Conservation (phyloP, 2,888 invertebrate genomes). For the Thymelicus lineola region DNA sequence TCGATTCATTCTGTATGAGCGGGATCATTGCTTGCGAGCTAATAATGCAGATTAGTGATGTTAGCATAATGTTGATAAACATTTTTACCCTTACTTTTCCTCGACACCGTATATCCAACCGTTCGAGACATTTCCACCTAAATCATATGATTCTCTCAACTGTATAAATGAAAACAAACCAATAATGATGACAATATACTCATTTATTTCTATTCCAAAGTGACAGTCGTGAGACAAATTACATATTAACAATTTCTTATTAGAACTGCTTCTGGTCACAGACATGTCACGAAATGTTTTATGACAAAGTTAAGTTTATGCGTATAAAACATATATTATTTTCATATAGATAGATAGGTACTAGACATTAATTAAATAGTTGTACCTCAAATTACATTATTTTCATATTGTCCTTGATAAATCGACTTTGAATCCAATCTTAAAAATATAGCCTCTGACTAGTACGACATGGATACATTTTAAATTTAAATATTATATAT, state of each 20-base stretch:
- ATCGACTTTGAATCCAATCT: constrained; percentile 39
- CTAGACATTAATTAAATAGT: constrained; percentile 37
- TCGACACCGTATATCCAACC: constrained; percentile 37
- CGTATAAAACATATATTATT: constrained; percentile 40
- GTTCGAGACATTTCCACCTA: constrained; percentile 47
- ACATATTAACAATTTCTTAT: constrained; percentile 30
- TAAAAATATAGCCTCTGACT: constrained; percentile 42
- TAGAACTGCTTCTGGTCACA: constrained; percentile 33
- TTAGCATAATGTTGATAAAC: constrained; percentile 46
- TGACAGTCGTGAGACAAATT: constrained; percentile 55
- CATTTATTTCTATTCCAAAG: constrained; percentile 75
- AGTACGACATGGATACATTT: constrained; percentile 43
- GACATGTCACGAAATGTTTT: constrained; percentile 30
- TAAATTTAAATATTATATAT: constrained; percentile 32
- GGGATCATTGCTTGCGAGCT: constrained; percentile 16
- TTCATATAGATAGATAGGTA: constrained; percentile 40
- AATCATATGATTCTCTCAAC: constrained; percentile 38
- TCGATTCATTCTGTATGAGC: background rate
- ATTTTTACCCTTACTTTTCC: constrained; percentile 48
- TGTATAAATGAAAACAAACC: constrained; percentile 71
- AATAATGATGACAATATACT: constrained; percentile 76
- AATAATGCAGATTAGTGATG: constrained; percentile 39
- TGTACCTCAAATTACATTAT: constrained; percentile 33
- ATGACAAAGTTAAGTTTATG: constrained; percentile 26
- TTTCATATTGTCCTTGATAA: constrained; percentile 46